phyloP scores from a whole-genome alignment of 2,797 vertebrate genomes.

The Phrynocephalus vlangalii region DNA sequence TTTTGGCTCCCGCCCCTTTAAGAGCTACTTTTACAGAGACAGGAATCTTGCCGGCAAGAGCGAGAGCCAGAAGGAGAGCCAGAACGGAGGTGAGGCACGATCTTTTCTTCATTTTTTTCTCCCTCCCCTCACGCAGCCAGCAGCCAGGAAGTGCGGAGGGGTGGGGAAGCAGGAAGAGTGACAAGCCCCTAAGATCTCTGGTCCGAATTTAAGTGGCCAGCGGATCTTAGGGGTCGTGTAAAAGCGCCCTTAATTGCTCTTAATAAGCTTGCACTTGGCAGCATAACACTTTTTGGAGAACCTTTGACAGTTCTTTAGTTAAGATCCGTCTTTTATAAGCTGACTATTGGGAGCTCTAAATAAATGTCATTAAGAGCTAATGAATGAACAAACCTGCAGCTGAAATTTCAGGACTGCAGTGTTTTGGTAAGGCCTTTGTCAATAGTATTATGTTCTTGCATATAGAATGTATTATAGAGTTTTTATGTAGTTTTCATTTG shows the following conservation, averaged over 20 bases:
- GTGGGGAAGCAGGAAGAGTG: no score
- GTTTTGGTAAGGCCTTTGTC: not conserved
- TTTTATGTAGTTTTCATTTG: not conserved
- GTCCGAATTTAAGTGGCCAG: no score
- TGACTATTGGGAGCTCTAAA: not conserved
- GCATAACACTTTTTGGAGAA: not conserved
- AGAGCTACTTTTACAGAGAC: no score
- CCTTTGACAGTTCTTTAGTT: not conserved
- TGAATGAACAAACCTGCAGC: not conserved
- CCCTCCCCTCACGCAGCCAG: no score
- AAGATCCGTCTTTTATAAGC: not conserved
- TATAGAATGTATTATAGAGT: not conserved
- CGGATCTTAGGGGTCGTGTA: no score
- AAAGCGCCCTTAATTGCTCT: not conserved
- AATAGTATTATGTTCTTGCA: not conserved
- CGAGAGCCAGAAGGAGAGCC: no score
- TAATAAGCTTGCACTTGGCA: constrained; percentile 1
- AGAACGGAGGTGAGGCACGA: no score
- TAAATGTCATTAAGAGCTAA: not conserved
- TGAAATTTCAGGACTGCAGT: not conserved
- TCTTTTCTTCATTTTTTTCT: no score
- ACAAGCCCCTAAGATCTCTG: no score
- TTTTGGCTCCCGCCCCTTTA: no score
- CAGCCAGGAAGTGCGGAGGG: no score
- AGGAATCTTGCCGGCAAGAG: no score